Base-by-base conservation (phyloP, 2,888 invertebrate species). In the Lasioglossum zephyrum region DNA sequence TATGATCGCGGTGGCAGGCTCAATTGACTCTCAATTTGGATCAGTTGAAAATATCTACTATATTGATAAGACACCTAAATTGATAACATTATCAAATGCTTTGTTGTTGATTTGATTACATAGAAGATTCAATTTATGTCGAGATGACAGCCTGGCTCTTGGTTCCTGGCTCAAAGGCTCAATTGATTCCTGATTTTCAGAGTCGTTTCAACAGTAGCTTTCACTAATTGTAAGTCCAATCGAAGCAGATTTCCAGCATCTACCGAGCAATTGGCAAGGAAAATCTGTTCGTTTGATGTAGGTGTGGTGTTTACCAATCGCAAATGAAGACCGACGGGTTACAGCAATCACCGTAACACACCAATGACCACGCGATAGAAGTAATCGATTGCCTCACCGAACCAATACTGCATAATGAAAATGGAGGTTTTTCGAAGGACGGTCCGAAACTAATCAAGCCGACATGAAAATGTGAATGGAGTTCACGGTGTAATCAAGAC, bases 331-430 rank as follows among this genome's bases (percentile, higher is more conserved):
- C 74, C 47, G 69, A 80, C 57, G 41, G 44, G 31, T 84, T 77
- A 82, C 73, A 44, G 39, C 74, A 78, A 84, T 77, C 49, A 31
- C 18, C 41, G 77, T 74, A 53, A 77, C 70, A 73, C 60, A 26
- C 78, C 49, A 83, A 74, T 22, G 70, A 84, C 44, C 69, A 49
- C 81, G 70, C 49, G 70, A 70, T 72, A 66, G 73, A 76, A 72
- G 74, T 78, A 70, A 84, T 49, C 82, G 60, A 72, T 53, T 31
- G 39, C 80, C 60, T 82, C 73, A 57, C 57, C 69, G 26, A 60
- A 47, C 44, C 36, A 66, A 73, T 47, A 47, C 36, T n/a, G 77
- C 77, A 66, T 49, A 66, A 77, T 39, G 77, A 69, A 77, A 77
- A 77, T 49, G 49, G 77, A 77, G 74, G 66, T 49, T 78, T 63